A percentile compares a stretch with the other conserved stretches of the same genome.
Evolutionary conservation across 2,113 vertebrate genomes (phyloP).

Genomic region (Naja naja): DNA sequence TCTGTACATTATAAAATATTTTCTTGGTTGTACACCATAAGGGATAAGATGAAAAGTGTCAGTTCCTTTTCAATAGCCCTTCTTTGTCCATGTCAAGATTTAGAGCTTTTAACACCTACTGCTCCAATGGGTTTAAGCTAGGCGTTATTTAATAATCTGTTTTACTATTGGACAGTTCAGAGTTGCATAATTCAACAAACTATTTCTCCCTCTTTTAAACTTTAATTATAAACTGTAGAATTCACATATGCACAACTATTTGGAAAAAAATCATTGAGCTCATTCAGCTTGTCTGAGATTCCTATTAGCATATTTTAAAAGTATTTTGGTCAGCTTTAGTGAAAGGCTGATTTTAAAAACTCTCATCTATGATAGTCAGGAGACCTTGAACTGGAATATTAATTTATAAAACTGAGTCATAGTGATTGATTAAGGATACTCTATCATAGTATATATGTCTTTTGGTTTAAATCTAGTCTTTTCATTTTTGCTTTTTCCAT

Average conservation of each 20-base stretch:
- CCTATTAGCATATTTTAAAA: background rate
- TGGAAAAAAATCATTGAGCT: background rate
- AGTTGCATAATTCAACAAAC: background rate
- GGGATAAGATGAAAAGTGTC: background rate
- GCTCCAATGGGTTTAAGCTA: background rate
- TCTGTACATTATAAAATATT: background rate
- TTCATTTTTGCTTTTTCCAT: background rate
- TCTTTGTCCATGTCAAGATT: background rate
- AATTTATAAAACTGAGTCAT: background rate
- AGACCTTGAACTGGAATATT: background rate
- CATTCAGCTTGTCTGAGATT: background rate
- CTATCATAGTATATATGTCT: background rate
- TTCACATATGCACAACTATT: background rate
- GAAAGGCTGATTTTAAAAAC: background rate
- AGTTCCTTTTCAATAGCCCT: background rate
- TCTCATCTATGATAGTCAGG: background rate
- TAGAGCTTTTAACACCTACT: background rate
- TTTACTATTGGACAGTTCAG: background rate
- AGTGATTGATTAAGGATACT: background rate
- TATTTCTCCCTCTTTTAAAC: background rate
- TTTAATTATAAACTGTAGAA: background rate
- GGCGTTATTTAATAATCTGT: background rate
- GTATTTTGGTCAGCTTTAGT: background rate
- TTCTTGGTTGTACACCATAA: background rate
- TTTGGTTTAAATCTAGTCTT: background rate